A percentile compares a stretch with the other conserved stretches of the same genome.
Evolutionary conservation across 2,888 invertebrate genomes (phyloP).

Genomic region (Lasioglossum calceatum): DNA sequence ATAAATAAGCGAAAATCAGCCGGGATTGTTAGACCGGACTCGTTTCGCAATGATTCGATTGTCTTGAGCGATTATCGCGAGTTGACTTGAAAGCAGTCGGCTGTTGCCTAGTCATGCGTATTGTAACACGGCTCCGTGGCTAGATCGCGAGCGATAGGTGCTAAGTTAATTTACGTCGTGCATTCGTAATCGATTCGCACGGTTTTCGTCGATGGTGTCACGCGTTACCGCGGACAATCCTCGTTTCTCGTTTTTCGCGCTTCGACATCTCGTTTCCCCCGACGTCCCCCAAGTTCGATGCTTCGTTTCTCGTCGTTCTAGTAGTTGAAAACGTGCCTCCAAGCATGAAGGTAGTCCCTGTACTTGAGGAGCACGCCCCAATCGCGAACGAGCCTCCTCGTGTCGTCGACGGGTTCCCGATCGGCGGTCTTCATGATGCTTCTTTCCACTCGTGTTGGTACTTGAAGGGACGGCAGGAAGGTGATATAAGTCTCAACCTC

Average conservation of each 20-base stretch:
- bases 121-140: conserved; percentile 7
- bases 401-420: conserved; percentile 80
- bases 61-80: conserved; percentile 56
- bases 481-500: conserved; percentile 85
- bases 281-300: background rate
- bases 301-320: conserved; percentile 38
- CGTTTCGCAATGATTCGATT: conserved; percentile 45
- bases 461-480: conserved; percentile 68
- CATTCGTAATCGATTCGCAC: conserved; percentile 14
- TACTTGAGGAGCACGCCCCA: conserved; percentile 83
- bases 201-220: conserved; percentile 17
- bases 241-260: conserved; percentile 8
- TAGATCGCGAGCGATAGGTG: conserved; percentile 28
- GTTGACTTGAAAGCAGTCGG: conserved; percentile 16
- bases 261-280: background rate
- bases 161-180: conserved; percentile 40
- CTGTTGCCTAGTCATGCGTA: conserved; percentile 28
- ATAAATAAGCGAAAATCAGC: conserved; percentile 56
- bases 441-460: conserved; percentile 77
- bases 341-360: conserved; percentile 82
- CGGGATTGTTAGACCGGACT: background rate
- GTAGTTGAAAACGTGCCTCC: conserved; percentile 80
- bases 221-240: conserved; percentile 2
- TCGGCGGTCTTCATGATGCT: conserved; percentile 80
- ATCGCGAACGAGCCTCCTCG: conserved; percentile 81